These are phyloP conservation scores for Uromys caudimaculatus DNA, from an alignment of 2,797 vertebrate genomes.

Conservation along the genomic window DNA sequence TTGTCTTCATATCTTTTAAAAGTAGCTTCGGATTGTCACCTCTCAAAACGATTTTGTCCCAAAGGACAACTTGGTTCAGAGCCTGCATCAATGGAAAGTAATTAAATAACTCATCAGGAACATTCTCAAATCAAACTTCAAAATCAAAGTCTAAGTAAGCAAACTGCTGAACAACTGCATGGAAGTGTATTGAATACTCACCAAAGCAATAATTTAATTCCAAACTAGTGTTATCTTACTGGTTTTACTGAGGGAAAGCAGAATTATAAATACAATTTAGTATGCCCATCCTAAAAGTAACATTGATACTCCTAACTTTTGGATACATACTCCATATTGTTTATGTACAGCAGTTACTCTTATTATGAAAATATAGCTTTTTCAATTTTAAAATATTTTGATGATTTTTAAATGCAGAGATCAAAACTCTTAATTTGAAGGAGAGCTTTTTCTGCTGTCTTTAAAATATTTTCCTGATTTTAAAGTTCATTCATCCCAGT, in stretches of 20 bases:
- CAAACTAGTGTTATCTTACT: neutral
- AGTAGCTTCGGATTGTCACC: constrained; percentile 95
- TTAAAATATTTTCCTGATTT: neutral
- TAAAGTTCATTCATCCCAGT: neutral
- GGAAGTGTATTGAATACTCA: neutral
- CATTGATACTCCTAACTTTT: neutral
- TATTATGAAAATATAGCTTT: neutral
- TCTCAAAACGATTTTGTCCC: constrained; percentile 97
- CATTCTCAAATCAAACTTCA: constrained; percentile 43
- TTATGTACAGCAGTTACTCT: neutral
- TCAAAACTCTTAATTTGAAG: constrained; percentile 6
- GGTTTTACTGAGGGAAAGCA: neutral
- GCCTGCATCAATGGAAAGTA: constrained; percentile 87
- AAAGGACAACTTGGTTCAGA: constrained; percentile 98
- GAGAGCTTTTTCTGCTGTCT: neutral
- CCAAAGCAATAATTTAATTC: neutral
- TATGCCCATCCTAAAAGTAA: neutral
- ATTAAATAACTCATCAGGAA: constrained; percentile 57
- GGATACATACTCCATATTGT: neutral
- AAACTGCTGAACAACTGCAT: neutral
- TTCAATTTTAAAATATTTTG: neutral
- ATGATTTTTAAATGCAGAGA: neutral
- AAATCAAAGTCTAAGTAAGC: constrained; percentile 16
- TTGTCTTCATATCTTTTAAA: constrained; percentile 96
- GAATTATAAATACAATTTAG: neutral